phyloP scores from a whole-genome alignment of 2,797 vertebrate genomes.

The Argentina silus region DNA sequence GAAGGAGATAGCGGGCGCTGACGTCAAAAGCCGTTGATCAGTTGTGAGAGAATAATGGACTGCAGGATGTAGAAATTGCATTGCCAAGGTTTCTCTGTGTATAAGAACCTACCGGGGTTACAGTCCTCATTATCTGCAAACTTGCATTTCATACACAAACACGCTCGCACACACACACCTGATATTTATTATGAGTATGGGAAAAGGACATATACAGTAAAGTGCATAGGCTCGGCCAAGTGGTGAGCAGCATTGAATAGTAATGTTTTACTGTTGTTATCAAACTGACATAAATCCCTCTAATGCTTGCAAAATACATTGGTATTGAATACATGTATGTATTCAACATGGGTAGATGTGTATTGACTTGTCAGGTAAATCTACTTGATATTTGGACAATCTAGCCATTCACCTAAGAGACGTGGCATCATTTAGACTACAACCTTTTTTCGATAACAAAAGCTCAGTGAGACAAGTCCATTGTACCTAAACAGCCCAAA shows the following conservation, averaged over 20 bases:
- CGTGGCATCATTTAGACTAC: too few species aligned
- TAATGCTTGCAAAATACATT: background rate
- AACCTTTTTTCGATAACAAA: too few species aligned
- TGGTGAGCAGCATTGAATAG: background rate
- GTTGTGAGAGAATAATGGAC: slow-evolving; percentile 22
- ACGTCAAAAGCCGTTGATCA: slow-evolving; percentile 37
- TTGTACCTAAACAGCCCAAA: background rate
- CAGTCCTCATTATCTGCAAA: background rate
- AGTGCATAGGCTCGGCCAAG: background rate
- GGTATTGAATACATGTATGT: too few species aligned
- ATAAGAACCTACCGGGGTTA: background rate
- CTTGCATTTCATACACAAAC: background rate
- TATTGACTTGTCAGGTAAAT: too few species aligned
- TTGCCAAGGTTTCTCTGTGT: background rate
- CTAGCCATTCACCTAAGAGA: background rate
- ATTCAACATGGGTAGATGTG: too few species aligned
- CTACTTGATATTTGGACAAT: background rate
- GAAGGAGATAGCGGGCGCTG: slow-evolving; percentile 39
- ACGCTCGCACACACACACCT: background rate
- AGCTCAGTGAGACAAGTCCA: too few species aligned
- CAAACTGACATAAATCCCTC: background rate
- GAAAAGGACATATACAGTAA: background rate
- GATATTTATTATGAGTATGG: background rate
- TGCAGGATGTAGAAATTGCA: slow-evolving; percentile 16
- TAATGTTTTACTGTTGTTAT: too few species aligned